phyloP scores from a whole-genome alignment of 1,140 invertebrate genomes.

The Mylabris phalerata region DNA sequence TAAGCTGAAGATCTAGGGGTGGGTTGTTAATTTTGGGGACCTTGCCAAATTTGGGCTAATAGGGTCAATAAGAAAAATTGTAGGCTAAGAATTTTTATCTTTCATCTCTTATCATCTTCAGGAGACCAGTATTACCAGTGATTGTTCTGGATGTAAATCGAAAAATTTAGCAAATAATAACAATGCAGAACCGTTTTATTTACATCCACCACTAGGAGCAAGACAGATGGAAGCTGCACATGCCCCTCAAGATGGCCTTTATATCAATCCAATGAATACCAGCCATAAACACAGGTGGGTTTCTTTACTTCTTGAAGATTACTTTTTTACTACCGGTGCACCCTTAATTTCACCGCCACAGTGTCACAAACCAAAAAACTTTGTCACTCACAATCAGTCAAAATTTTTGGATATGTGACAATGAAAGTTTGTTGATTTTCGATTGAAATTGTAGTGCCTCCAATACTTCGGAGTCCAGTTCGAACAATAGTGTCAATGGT shows the following conservation, averaged over 20 bases:
- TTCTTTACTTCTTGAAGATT: background rate
- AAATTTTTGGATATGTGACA: too few relatives aligned
- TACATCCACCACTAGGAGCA: conserved; percentile 55
- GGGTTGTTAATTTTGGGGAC: too few relatives aligned
- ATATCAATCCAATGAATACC: conserved; percentile 71
- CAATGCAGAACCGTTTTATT: conserved; percentile 60
- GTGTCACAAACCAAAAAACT: too few relatives aligned
- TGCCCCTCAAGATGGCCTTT: conserved; percentile 68
- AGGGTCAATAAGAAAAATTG: too few relatives aligned
- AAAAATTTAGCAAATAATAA: conserved; percentile 28
- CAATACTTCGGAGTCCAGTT: conserved; percentile 28
- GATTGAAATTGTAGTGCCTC: conserved; percentile 19
- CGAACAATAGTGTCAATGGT: conserved; percentile 38
- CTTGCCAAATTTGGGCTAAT: too few relatives aligned
- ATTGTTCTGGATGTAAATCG: conserved; percentile 36
- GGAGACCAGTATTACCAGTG: conserved; percentile 25
- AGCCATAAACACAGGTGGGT: conserved; percentile 37
- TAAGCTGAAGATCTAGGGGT: background rate
- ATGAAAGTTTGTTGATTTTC: background rate
- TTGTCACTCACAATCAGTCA: too few relatives aligned
- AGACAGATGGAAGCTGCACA: conserved; percentile 41
- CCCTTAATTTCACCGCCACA: too few relatives aligned
- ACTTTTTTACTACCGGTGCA: too few relatives aligned
- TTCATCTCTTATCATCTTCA: too few relatives aligned
- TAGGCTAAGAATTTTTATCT: too few relatives aligned